Evolutionary conservation across 1,140 invertebrate genomes (phyloP), one percentile per base, ranked within the genome.

Genomic region (Pararge aegeria): DNA sequence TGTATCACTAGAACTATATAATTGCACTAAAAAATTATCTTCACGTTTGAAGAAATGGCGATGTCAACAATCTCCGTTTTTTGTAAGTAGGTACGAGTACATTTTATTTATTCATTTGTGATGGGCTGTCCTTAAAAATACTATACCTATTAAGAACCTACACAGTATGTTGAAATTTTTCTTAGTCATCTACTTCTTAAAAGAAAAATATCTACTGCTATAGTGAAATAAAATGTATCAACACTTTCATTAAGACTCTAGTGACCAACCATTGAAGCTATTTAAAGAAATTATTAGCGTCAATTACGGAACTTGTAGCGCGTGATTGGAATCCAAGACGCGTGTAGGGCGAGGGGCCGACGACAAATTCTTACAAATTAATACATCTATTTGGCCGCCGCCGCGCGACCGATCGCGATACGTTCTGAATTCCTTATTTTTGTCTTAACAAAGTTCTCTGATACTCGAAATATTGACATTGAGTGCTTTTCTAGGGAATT

Each of bases 351-450:
- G 75, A 79, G 76, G 80, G 80, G 75, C 69, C 74, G 66, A 82
- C 75, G 84, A 89, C 84, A 89, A 87, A 89, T 89, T 87, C 87
- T 81, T 87, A 83, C 87, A 89, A 89, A 89, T 89, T 89, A 89
- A 89, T 89, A 89, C 87, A 87, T 87, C 84, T 81, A 83, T 75
- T 74, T 75, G 60, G 61, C 64, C 70, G 59, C 70, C 70, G 58
- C 68, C 68, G 65, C 72, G 75, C 68, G 73, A 73, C 72, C 80
- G 56, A 67, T 61, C 44, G 70, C 79, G 82, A 81, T 87, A 85
- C 83, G 81, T 76, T 55, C 58, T 55, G 87, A 89, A 89, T 89
- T 80, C 69, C 80, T 76, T 83, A 89, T 89, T 83, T 70, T 73
- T 68, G 69, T 75, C 69, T 71, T 70, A 73, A 75, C 49, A 70